Conservation (phyloP, 2,888 invertebrate genomes). For the Pseudolycoriella hygida region DNA sequence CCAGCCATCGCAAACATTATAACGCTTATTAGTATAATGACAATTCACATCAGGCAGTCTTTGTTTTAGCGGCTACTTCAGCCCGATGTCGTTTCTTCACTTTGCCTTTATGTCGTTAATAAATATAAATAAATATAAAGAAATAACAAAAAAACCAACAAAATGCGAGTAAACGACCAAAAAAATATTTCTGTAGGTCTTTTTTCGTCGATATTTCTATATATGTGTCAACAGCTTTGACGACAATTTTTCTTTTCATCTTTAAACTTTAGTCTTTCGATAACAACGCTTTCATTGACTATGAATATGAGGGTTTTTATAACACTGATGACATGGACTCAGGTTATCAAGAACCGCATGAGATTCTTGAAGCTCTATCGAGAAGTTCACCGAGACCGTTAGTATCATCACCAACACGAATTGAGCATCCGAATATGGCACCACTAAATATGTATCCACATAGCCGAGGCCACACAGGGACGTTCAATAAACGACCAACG, state of each 20-base stretch:
- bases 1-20: no score
- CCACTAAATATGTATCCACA: constrained; percentile 51
- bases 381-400: constrained; percentile 37
- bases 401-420: constrained; percentile 64
- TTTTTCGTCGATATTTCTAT: constrained; percentile 1
- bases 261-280: constrained; percentile 33
- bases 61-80: no score
- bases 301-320: constrained; percentile 67
- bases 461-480: constrained; percentile 25
- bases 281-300: constrained; percentile 63
- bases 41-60: no score
- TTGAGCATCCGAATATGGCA: constrained; percentile 62
- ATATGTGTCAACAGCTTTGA: no score
- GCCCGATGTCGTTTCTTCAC: no score
- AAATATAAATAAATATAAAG: no score
- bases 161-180: constrained; percentile 18
- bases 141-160: no score
- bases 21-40: no score
- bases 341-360: constrained; percentile 31
- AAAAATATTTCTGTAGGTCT: constrained; percentile 17
- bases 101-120: no score
- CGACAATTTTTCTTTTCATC: no score
- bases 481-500: constrained; percentile 30
- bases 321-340: constrained; percentile 39
- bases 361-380: constrained; percentile 21